Evolutionary conservation across 2,888 invertebrate genomes (phyloP).

Genomic region (Pterostichus niger): DNA sequence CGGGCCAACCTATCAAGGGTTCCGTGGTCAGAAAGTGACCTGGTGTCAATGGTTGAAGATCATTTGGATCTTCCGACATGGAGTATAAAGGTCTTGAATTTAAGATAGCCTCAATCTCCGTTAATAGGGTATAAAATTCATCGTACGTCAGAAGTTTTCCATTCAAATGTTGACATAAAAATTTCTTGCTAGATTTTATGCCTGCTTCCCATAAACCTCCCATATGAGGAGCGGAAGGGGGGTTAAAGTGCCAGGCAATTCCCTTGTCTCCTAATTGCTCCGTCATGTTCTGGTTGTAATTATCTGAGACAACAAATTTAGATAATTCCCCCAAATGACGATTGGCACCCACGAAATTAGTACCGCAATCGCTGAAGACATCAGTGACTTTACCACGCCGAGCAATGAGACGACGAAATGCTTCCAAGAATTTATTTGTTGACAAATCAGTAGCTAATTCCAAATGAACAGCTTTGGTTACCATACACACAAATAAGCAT

Average conservation of each 20-base stretch:
- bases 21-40: background rate
- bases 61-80: background rate
- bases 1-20: background rate
- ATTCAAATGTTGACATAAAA: slow-evolving; percentile 4
- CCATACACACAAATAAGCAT: background rate
- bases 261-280: background rate
- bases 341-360: background rate
- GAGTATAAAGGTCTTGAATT: too few relatives aligned
- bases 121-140: background rate
- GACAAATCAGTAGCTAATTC: background rate
- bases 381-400: background rate
- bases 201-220: background rate
- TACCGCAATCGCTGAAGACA: background rate
- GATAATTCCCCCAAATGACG: background rate
- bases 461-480: background rate
- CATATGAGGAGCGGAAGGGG: background rate
- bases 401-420: background rate
- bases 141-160: background rate
- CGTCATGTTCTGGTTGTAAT: background rate
- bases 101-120: too few relatives aligned
- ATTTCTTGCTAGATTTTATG: too few relatives aligned
- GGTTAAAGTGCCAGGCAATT: background rate
- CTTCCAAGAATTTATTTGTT: background rate
- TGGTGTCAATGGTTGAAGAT: background rate
- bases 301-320: background rate